Evolutionary conservation across 2,888 invertebrate species (phyloP).

Genomic region (Metacarcinus magister): DNA sequence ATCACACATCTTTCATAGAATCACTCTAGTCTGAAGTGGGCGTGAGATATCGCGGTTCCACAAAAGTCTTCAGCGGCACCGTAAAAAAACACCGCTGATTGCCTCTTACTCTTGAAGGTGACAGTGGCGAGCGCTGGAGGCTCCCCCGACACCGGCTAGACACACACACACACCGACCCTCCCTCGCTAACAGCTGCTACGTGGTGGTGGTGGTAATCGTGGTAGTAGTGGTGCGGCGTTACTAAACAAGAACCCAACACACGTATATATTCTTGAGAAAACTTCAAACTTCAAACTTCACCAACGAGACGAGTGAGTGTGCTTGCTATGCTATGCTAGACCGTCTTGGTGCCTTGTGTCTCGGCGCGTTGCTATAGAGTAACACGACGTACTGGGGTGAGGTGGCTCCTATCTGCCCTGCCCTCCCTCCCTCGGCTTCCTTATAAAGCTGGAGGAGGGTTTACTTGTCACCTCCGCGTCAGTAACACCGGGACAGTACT

Average conservation of each 20-base stretch:
- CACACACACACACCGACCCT: not conserved
- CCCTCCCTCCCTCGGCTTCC: constrained; percentile 8
- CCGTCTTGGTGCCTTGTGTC: not conserved
- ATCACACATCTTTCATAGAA: not conserved
- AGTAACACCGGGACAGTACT: not conserved
- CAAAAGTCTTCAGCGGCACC: not conserved
- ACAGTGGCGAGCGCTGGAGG: constrained; percentile 30
- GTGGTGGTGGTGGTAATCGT: not conserved
- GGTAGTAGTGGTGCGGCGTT: not conserved
- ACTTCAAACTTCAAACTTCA: not conserved
- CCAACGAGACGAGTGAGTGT: not conserved
- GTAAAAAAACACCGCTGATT: too few species aligned
- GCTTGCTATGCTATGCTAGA: not conserved
- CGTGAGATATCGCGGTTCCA: not conserved
- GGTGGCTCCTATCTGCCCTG: not conserved
- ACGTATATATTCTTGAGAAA: not conserved
- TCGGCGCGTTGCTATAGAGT: not conserved
- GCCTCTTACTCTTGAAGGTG: not conserved
- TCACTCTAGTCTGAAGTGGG: not conserved
- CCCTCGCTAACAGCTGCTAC: not conserved
- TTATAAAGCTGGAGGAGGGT: constrained; percentile 33
- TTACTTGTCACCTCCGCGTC: not conserved
- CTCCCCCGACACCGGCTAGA: constrained; percentile 32
- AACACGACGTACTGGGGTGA: constrained; percentile 37
- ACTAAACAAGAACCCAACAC: not conserved